Conservation (phyloP, 2,888 invertebrate genomes). For the Aromia moschata region DNA sequence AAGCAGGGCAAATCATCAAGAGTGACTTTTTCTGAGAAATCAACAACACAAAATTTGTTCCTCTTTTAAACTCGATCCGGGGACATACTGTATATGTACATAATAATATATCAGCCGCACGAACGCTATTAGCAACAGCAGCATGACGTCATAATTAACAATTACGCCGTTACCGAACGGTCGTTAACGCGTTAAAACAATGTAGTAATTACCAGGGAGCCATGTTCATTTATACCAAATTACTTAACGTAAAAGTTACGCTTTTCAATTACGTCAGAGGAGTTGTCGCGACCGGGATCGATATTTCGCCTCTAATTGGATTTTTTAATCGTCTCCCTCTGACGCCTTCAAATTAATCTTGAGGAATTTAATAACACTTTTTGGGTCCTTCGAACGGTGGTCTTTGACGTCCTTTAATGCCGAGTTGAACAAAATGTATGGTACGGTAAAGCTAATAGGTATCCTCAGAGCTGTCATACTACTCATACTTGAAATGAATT, state of each 20-base stretch:
- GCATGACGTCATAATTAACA: background rate
- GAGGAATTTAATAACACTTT: background rate
- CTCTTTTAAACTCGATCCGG: too few relatives aligned
- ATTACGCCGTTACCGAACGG: constrained; percentile 5
- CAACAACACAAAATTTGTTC: too few relatives aligned
- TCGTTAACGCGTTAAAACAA: background rate
- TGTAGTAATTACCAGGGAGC: background rate
- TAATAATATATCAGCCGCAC: too few relatives aligned
- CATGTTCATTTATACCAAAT: constrained; percentile 6
- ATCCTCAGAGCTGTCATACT: too few relatives aligned
- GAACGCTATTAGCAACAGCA: background rate
- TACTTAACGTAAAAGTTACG: background rate
- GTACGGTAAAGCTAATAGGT: too few relatives aligned
- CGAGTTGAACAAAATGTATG: too few relatives aligned
- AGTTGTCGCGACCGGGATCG: background rate
- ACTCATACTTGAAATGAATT: too few relatives aligned
- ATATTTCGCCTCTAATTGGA: background rate
- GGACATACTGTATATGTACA: too few relatives aligned
- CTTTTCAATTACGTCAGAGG: background rate
- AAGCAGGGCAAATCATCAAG: too few relatives aligned
- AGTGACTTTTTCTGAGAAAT: too few relatives aligned
- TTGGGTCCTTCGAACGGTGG: too few relatives aligned
- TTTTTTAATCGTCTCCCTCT: background rate
- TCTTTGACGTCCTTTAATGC: too few relatives aligned
- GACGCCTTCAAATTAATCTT: background rate